Percentiles rank a stretch among this genome's conserved stretches.
These are phyloP conservation scores for Mesaphorura yosii DNA, from an alignment of 1,140 invertebrate species.

Conservation along the genomic window DNA sequence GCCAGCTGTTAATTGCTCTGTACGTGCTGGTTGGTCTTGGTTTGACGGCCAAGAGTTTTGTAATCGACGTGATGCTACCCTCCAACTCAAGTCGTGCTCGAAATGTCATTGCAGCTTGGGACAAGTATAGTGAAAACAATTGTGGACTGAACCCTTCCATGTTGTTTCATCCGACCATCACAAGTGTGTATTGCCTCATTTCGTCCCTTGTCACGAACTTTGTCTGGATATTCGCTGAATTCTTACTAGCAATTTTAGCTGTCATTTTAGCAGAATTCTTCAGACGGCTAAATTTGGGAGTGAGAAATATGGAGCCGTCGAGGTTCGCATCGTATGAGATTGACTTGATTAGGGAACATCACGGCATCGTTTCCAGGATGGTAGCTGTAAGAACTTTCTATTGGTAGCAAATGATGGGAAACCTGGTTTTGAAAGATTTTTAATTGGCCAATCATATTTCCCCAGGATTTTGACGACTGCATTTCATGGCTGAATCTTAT, in stretches of 20 bases:
- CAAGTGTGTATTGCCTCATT: slow-evolving; percentile 21
- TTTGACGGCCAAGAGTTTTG: slow-evolving; percentile 14
- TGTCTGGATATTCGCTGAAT: slow-evolving; percentile 27
- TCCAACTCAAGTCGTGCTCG: neutral
- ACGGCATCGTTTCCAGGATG: slow-evolving; percentile 23
- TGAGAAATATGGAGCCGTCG: slow-evolving; percentile 16
- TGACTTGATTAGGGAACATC: slow-evolving; percentile 28
- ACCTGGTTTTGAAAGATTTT: neutral
- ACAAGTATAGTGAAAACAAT: slow-evolving; percentile 11
- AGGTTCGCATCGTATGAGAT: slow-evolving; percentile 24
- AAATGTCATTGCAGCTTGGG: slow-evolving; percentile 15
- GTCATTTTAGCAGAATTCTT: slow-evolving; percentile 19
- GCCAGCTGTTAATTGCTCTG: slow-evolving; percentile 10
- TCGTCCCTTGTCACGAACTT: slow-evolving; percentile 21
- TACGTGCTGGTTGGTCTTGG: slow-evolving; percentile 19
- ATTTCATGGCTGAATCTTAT: slow-evolving; percentile 22
- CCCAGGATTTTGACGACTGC: slow-evolving; percentile 24
- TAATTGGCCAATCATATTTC: neutral
- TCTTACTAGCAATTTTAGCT: slow-evolving; percentile 23
- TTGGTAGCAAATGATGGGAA: neutral
- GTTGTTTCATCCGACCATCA: slow-evolving; percentile 18
- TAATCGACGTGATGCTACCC: slow-evolving; percentile 10
- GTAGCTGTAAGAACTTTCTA: slow-evolving; percentile 12
- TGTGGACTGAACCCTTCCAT: slow-evolving; percentile 12
- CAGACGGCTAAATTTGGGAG: slow-evolving; percentile 17